Evolutionary conservation across 2,113 vertebrate species (phyloP).

Genomic region (Taurulus bubalis): DNA sequence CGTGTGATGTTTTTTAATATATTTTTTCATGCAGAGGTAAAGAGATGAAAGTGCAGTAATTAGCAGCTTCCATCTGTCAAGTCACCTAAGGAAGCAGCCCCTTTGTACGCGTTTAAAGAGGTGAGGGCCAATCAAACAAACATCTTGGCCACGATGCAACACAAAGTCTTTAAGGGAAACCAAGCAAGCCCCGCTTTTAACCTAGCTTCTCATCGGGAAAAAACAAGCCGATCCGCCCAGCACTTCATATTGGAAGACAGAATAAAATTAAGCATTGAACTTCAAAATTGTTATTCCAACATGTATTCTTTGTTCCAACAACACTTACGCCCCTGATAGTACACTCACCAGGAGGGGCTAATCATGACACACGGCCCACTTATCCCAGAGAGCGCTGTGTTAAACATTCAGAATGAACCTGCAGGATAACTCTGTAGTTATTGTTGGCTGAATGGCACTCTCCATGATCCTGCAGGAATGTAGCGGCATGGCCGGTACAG

Average conservation of each 20-base stretch:
- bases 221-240: slow-evolving; percentile 23
- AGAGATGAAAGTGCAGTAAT: slow-evolving; percentile 58
- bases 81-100: slow-evolving; percentile 54
- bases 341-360: slow-evolving; percentile 51
- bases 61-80: slow-evolving; percentile 72
- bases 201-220: slow-evolving; percentile 36
- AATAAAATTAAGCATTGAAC: slow-evolving; percentile 48
- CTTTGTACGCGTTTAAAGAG: slow-evolving; percentile 44
- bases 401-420: slow-evolving; percentile 60
- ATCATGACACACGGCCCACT: slow-evolving; percentile 72
- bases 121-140: slow-evolving; percentile 49
- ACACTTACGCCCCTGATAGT: slow-evolving; percentile 31
- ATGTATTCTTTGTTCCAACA: slow-evolving; percentile 60
- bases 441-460: slow-evolving; percentile 22
- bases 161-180: slow-evolving; percentile 47
- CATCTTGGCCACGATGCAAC: slow-evolving; percentile 40
- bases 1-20: not conserved
- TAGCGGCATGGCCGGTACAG: not conserved
- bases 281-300: slow-evolving; percentile 58
- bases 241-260: slow-evolving; percentile 42
- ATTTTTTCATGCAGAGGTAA: slow-evolving; percentile 17
- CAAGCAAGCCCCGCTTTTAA: slow-evolving; percentile 53
- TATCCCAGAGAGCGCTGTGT: slow-evolving; percentile 54
- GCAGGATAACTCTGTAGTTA: slow-evolving; percentile 26
- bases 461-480: slow-evolving; percentile 29